Evolutionary conservation across 2,888 invertebrate genomes (phyloP), one percentile per base, ranked within the genome.

Genomic region (Platerodrilus igneus): DNA sequence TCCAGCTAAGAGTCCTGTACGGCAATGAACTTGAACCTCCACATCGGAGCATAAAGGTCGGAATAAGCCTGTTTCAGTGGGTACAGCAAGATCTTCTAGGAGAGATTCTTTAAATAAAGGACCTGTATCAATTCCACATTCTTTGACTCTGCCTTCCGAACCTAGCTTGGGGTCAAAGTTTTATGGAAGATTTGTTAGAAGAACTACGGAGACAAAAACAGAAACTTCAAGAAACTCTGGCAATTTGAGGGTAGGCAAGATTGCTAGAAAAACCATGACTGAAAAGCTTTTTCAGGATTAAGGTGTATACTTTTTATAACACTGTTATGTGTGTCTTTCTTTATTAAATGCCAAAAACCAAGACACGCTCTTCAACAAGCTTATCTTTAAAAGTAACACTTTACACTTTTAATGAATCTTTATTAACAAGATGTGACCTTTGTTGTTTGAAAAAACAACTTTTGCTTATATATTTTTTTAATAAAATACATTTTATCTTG

Each of bases 151-250:
- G 15, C 47, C 13, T 28, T 42, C 29, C 25, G 51, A 31, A 41
- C 46, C 35, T 37, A 35, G 16, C 25, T 28, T 71, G 30, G 73
- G 73, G 74, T 41, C 71, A 71, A 36, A 74, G 73, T 44, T 75
- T 69, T 56, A 73, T 70, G 59, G 54, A 76, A 45, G 87, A 88
- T 59, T 67, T 88, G 40, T 76, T 86, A 55, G 85, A 83, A 58
- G 86, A 88, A 61, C 88, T 84, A 61, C 87, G 88, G 64, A 78
- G 81, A 51, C 82, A 84, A 57, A 85, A 84, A 58, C 82, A 83
- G 62, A 76, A 79, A 47, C 62, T 76, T 38, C 77, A 78, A 56
- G 77, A 78, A 50, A 72, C 76, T 18, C 61, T 78, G 48, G 72
- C 71, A 16, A 58, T 70, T 22, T 69, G 74, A 47, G 76, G 75